A percentile compares a stretch with the other conserved stretches of the same genome.
Evolutionary conservation across 2,113 vertebrate species (phyloP).

Genomic region (Tonatia bakeri): DNA sequence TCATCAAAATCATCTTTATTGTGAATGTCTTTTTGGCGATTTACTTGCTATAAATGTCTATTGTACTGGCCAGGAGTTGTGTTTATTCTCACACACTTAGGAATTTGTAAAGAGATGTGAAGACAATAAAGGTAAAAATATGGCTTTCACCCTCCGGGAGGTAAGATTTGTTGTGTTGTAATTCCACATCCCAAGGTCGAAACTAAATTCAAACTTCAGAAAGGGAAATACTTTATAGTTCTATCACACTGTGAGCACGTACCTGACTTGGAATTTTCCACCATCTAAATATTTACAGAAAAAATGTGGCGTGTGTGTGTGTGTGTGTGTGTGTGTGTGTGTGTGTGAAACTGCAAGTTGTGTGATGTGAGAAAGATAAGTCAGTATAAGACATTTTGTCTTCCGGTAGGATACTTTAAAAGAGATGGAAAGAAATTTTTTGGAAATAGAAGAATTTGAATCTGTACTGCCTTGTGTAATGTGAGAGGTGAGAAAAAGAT

Average conservation of each 20-base stretch:
- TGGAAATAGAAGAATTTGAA: background rate
- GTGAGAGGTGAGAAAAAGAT: background rate
- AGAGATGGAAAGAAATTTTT: background rate
- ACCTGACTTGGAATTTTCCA: constrained; percentile 42
- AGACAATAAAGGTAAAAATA: constrained; percentile 77
- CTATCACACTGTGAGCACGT: background rate
- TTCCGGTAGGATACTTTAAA: background rate
- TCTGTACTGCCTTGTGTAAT: background rate
- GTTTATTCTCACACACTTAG: constrained; percentile 68
- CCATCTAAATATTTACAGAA: background rate
- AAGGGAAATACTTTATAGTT: constrained; percentile 27
- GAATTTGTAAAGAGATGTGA: constrained; percentile 72
- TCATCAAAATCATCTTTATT: constrained; percentile 75
- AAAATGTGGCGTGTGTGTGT: background rate
- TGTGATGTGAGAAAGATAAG: background rate
- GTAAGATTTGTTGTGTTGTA: constrained; percentile 62
- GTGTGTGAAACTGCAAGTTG: background rate
- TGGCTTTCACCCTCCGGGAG: constrained; percentile 65
- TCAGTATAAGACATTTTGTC: background rate
- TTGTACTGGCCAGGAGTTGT: constrained; percentile 51
- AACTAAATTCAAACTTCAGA: constrained; percentile 61
- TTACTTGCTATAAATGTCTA: constrained; percentile 77
- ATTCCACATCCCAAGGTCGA: constrained; percentile 52
- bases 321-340: background rate
- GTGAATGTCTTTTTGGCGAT: constrained; percentile 79